Conservation (phyloP, 2,113 vertebrate genomes). For the Eulemur rufifrons region DNA sequence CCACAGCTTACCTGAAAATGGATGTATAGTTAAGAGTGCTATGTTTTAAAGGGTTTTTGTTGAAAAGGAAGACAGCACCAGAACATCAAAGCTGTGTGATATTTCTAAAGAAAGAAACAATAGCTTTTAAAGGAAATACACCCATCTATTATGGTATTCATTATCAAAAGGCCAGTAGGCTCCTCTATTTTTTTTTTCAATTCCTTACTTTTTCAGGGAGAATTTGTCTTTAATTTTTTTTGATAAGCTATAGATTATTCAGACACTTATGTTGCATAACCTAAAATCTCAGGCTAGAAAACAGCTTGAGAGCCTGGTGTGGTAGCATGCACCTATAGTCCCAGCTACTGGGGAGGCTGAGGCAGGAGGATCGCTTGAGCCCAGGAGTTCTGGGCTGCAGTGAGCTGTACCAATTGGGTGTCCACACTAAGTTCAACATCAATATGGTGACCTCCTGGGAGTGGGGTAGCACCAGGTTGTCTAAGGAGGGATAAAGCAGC, state of each 20-base stretch:
- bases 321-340: too few relatives aligned
- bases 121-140: slow-evolving; percentile 37
- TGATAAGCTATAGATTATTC: slow-evolving; percentile 27
- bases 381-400: too few relatives aligned
- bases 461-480: too few relatives aligned
- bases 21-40: background rate
- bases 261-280: background rate
- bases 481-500: too few relatives aligned
- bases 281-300: background rate
- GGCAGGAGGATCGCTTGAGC: too few relatives aligned
- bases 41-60: background rate
- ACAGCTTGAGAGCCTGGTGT: background rate
- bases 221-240: background rate
- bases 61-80: slow-evolving; percentile 1
- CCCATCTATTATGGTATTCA: slow-evolving; percentile 34
- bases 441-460: too few relatives aligned
- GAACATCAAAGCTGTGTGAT: slow-evolving; percentile 42
- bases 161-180: slow-evolving; percentile 31
- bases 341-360: too few relatives aligned
- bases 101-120: slow-evolving; percentile 42
- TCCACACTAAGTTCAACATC: too few relatives aligned
- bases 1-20: slow-evolving; percentile 40
- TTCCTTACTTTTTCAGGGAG: background rate
- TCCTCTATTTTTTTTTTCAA: background rate
- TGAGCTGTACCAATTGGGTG: too few relatives aligned